A percentile compares a stretch with the other conserved stretches of the same genome.
Evolutionary conservation across 2,797 vertebrate species (phyloP).

Genomic region (Sebastes trivittatus): DNA sequence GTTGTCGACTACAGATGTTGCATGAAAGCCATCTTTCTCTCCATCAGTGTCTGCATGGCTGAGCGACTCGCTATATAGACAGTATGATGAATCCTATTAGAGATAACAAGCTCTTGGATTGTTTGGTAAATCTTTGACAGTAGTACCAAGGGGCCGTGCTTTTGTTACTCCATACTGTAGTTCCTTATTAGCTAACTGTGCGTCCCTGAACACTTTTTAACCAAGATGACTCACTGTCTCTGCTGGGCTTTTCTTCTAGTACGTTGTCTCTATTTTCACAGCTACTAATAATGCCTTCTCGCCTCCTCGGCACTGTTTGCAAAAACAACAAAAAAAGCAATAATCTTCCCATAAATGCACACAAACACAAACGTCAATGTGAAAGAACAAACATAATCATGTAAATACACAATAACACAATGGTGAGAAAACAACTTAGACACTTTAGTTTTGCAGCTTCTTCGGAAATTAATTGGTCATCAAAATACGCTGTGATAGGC

Average conservation of each 20-base stretch:
- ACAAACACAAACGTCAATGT: neutral
- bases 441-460: slow-evolving; percentile 21
- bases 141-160: neutral
- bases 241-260: slow-evolving; percentile 19
- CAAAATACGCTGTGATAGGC: slow-evolving; percentile 14
- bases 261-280: slow-evolving; percentile 6
- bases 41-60: slow-evolving; percentile 12
- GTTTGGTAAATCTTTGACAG: slow-evolving; percentile 45
- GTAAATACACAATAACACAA: neutral
- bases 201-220: slow-evolving; percentile 49
- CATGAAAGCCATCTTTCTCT: neutral
- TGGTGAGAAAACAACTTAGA: neutral
- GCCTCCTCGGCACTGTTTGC: neutral
- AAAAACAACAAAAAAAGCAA: neutral
- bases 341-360: slow-evolving; percentile 1
- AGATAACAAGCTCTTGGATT: slow-evolving; percentile 37
- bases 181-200: slow-evolving; percentile 45
- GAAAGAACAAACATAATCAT: neutral
- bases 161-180: slow-evolving; percentile 33
- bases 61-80: slow-evolving; percentile 10
- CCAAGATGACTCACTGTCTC: slow-evolving; percentile 30
- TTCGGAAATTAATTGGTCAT: slow-evolving; percentile 36
- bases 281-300: slow-evolving; percentile 33
- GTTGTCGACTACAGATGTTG: neutral
- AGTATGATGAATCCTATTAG: slow-evolving; percentile 39